phyloP scores from a whole-genome alignment of 1,140 invertebrate species.

The Cyphomyrmex costatus region DNA sequence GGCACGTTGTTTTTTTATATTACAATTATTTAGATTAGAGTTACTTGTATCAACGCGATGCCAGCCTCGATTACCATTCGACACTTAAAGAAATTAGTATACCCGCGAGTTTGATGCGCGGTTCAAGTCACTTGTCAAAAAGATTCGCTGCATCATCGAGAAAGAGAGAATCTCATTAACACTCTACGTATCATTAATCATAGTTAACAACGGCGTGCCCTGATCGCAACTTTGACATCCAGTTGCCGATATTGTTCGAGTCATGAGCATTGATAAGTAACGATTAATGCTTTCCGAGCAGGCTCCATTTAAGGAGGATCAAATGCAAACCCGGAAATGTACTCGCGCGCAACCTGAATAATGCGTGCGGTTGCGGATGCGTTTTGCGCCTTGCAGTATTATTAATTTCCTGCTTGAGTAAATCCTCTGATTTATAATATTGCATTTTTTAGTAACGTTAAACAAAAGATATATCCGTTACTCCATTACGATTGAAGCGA shows the following conservation, averaged over 20 bases:
- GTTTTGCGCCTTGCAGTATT: background rate
- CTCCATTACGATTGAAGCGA: background rate
- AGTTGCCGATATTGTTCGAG: slow-evolving; percentile 22
- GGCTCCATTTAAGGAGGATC: slow-evolving; percentile 1
- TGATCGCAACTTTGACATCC: slow-evolving; percentile 39
- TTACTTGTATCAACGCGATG: background rate
- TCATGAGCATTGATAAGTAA: slow-evolving; percentile 65
- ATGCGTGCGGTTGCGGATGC: background rate
- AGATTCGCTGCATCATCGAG: slow-evolving; percentile 55
- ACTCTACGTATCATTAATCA: slow-evolving; percentile 76
- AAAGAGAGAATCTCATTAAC: slow-evolving; percentile 68
- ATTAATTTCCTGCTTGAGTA: background rate
- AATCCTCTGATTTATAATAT: background rate
- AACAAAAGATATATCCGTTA: background rate
- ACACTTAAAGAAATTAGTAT: slow-evolving; percentile 35
- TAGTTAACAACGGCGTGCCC: slow-evolving; percentile 75
- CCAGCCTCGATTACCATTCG: background rate
- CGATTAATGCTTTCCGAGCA: slow-evolving; percentile 71
- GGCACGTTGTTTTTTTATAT: background rate
- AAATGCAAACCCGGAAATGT: background rate
- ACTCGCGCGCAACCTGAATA: background rate
- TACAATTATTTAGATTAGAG: background rate
- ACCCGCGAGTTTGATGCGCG: background rate
- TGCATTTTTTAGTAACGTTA: background rate
- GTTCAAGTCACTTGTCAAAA: background rate